Conservation (phyloP, 2,113 vertebrate genomes). For the Hydrolagus affinis region DNA sequence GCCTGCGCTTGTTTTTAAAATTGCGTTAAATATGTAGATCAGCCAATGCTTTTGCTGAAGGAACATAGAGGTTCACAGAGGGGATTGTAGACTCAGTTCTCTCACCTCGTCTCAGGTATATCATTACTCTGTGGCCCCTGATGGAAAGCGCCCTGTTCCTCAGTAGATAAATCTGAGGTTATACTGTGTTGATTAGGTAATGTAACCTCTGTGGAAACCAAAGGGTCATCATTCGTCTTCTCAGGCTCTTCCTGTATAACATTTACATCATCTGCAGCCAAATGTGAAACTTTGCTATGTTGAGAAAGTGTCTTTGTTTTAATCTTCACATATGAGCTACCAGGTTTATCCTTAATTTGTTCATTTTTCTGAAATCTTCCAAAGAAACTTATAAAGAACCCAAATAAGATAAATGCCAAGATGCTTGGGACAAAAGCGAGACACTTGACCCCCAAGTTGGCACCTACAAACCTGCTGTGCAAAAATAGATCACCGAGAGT, state of each 20-base stretch:
- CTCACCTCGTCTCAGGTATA: neutral
- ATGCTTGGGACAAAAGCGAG: slow-evolving; percentile 89
- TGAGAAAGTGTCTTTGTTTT: slow-evolving; percentile 85
- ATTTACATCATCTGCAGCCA: slow-evolving; percentile 74
- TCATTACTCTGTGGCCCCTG: neutral
- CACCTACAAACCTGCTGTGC: slow-evolving; percentile 80
- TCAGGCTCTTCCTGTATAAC: slow-evolving; percentile 62
- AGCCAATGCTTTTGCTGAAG: neutral
- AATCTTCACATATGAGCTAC: slow-evolving; percentile 84
- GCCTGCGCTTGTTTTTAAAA: slow-evolving; percentile 17
- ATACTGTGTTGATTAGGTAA: slow-evolving; percentile 49
- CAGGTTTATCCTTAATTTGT: slow-evolving; percentile 77
- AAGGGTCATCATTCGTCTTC: slow-evolving; percentile 62
- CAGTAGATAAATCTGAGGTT: slow-evolving; percentile 45
- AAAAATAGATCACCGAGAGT: slow-evolving; percentile 80
- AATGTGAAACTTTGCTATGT: slow-evolving; percentile 74
- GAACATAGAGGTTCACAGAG: neutral
- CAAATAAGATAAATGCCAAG: slow-evolving; percentile 83
- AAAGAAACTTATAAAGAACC: slow-evolving; percentile 90
- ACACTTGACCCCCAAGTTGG: slow-evolving; percentile 83
- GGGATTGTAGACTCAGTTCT: neutral
- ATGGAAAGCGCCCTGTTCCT: slow-evolving; percentile 52
- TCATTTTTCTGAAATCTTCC: slow-evolving; percentile 89
- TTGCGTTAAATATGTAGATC: neutral
- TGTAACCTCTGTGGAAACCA: slow-evolving; percentile 67